Conservation (phyloP, 2,113 vertebrate genomes). For the human region DNA sequence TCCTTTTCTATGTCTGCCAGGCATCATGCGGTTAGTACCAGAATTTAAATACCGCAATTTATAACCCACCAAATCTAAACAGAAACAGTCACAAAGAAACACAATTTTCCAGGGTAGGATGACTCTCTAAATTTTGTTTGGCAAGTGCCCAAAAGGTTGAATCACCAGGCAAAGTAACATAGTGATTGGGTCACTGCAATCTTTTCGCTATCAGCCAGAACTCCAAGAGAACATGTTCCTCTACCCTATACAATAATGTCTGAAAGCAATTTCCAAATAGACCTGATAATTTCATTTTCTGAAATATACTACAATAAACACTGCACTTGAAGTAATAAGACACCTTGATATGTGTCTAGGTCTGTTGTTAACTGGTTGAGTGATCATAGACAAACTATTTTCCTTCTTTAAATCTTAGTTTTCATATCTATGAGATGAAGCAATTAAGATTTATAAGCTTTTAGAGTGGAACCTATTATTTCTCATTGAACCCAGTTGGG, state of each 20-base stretch:
- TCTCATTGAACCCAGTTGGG: background rate
- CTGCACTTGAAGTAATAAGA: background rate
- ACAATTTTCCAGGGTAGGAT: background rate
- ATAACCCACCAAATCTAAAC: background rate
- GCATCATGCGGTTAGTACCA: background rate
- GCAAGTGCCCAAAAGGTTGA: background rate
- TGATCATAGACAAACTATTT: background rate
- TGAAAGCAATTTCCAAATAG: background rate
- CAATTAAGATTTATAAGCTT: background rate
- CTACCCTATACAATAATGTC: background rate
- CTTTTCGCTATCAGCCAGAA: background rate
- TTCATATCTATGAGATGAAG: constrained; percentile 10
- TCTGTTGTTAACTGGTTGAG: background rate
- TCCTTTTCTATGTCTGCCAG: background rate
- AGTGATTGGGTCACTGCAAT: background rate
- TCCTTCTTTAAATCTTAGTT: background rate
- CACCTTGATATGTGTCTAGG: background rate
- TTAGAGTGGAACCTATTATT: constrained; percentile 1
- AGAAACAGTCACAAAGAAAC: background rate
- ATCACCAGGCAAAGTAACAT: background rate
- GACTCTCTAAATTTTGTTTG: background rate
- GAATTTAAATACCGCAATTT: background rate
- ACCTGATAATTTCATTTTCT: constrained; percentile 6
- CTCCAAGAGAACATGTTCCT: background rate
- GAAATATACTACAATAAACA: background rate